phyloP scores from a whole-genome alignment of 2,113 vertebrate genomes.

The Setophaga petechia region DNA sequence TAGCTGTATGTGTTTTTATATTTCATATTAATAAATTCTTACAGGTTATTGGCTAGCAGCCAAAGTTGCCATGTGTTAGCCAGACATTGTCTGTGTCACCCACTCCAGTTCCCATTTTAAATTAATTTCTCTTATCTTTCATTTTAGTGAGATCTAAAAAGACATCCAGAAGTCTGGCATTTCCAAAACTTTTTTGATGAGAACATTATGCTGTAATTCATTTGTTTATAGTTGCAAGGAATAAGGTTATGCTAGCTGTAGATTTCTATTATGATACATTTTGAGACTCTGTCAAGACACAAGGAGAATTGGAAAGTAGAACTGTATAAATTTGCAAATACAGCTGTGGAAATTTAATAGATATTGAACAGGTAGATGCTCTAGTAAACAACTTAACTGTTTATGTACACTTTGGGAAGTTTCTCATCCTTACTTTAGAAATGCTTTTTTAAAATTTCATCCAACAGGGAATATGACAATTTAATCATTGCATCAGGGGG shows the following conservation, averaged over 20 bases:
- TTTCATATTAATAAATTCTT: conserved; percentile 48
- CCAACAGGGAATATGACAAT: neutral
- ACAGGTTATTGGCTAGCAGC: conserved; percentile 46
- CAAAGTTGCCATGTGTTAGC: conserved; percentile 52
- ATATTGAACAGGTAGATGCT: neutral
- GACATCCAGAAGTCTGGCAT: conserved; percentile 40
- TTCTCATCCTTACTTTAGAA: neutral
- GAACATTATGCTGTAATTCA: conserved; percentile 19
- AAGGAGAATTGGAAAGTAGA: neutral
- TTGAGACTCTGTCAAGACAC: neutral
- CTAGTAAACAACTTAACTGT: neutral
- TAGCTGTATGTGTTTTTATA: conserved; percentile 16
- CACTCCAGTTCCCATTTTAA: neutral
- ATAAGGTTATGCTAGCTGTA: neutral
- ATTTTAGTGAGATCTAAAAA: conserved; percentile 50
- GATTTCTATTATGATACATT: neutral
- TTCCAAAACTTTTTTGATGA: conserved; percentile 25
- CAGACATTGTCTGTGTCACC: conserved; percentile 25
- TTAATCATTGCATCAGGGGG: neutral
- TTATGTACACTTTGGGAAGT: neutral
- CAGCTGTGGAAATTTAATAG: neutral
- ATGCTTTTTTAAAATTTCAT: neutral
- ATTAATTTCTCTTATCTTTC: conserved; percentile 62
- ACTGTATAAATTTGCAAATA: neutral
- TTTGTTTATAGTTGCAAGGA: conserved; percentile 25